Evolutionary conservation across 2,797 vertebrate species (phyloP), one percentile per base, ranked within the genome.

Genomic region (Gymnodraco acuticeps): DNA sequence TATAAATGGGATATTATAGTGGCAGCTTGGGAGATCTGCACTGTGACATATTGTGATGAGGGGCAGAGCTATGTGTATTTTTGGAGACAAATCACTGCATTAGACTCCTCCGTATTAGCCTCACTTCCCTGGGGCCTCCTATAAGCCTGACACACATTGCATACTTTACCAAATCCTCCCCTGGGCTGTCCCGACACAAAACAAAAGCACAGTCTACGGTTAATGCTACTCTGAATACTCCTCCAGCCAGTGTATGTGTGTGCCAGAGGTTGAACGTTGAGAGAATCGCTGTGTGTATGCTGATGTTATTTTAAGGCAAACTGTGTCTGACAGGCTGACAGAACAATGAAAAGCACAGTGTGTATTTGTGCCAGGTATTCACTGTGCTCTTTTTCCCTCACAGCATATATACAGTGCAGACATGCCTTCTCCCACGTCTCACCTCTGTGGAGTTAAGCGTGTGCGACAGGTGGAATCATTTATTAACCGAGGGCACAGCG

Each of bases 401-500:
- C 46, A 14, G 19, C 58, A 38, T 15, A 52, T 19, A 17, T 20
- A 64, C 42, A 52, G 23, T 65, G 60, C 33, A 79, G 54, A 47
- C 71, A 48, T 9, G 1, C 38, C 77, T 53, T 11, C 53, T 58
- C 43, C 43, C 0, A 1, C 10, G 12, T 47, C 61, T 68, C 69
- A 27, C 76, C 68, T 23, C 68, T 64, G 43, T 56, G 77, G 87
- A 70, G 75, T 84, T 89, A 47, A 89, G 90, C 78, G 19, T 77
- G 64, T 87, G 80, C 72, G 89, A 89, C 77, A 73, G 78, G 87
- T 83, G 83, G 83, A 89, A 93, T 94, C 70, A 88, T 92, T 94
- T 94, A 90, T 93, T 93, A 90, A 90, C 76, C 4, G 54, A 72
- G 77, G 80, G 77, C 77, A 23, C 8, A 23, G 59, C 66, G 78